Base-by-base conservation (phyloP, 2,888 invertebrate genomes). In the Epirrita christyi region DNA sequence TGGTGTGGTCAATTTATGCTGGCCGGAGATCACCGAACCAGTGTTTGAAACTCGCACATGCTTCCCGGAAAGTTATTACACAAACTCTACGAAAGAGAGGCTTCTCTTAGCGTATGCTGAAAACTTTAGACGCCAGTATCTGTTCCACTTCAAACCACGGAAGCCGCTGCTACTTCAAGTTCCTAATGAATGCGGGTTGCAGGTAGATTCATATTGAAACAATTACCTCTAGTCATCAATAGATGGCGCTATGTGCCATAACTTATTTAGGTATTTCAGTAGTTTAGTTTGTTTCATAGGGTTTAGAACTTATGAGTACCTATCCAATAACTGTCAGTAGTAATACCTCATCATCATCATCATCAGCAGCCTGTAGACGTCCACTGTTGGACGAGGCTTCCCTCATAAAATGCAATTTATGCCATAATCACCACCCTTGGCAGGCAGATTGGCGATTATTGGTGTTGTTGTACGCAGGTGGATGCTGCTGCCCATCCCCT, bases 171-270 rank as follows among this genome's bases (percentile, higher is more conserved):
- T 96, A 40, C 78, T 97, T 51, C 96, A 95, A 48, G 93, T 94
- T 41, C 94, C 94, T 48, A 97, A 97, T 77, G 97, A 97, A 84
- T 96, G 95, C 75, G 94, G 94, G 45, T 89, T 96, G 59, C 95
- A 96, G 94, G 96, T 96, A 62, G 37, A 51, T 54, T 47, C 32
- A 14, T n/a, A 36, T 11, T 41, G 0, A 6, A 14, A 7, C 44
- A 27, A 21, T 0, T 53, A 11, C 15, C 11, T 14, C 11, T 6
- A 1, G 1, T 49, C 6, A 37, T 28, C 36, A 36, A 57, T 55
- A 73, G 71, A 74, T 76, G 74, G 71, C 73, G 67, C 40, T 66
- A 52, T 29, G 3, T 27, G 44, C 21, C 21, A 21, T 21, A 4
- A 4, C 21, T 4, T 21, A 21, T 21, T 21, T 21, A 21, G 21